Evolutionary conservation across 2,888 invertebrate species (phyloP).

Genomic region (Apamea sordens): DNA sequence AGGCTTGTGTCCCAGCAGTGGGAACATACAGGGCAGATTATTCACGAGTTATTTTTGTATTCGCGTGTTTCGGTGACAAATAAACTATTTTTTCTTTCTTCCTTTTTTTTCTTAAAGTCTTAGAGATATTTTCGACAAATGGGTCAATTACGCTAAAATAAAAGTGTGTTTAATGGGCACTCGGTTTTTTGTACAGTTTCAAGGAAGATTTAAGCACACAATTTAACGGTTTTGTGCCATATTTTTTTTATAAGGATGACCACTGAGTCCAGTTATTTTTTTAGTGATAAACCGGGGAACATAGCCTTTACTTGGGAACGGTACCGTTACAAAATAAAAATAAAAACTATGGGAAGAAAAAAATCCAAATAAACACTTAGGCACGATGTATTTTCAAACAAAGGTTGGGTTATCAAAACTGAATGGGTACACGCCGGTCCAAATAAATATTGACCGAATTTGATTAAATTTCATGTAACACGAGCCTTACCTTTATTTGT

Average conservation of each 20-base stretch:
- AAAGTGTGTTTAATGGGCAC: not conserved
- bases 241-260: constrained; percentile 6
- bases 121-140: not conserved
- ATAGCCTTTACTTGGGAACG: not conserved
- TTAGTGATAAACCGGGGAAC: not conserved
- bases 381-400: not conserved
- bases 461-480: constrained; percentile 39
- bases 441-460: constrained; percentile 35
- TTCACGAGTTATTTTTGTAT: not conserved
- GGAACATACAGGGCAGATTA: not conserved
- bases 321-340: not conserved
- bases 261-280: not conserved
- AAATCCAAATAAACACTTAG: not conserved
- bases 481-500: constrained; percentile 30
- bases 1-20: not conserved
- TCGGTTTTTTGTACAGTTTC: not conserved
- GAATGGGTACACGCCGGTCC: constrained; percentile 2
- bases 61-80: not conserved
- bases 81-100: not conserved
- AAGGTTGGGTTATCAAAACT: constrained; percentile 16
- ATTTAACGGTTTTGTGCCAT: not conserved
- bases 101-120: not conserved
- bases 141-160: not conserved
- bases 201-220: not conserved
- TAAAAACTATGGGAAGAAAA: too few relatives aligned